Percentiles rank a stretch among this genome's conserved stretches.
Conservation (phyloP, 2,797 vertebrate species). For the Poeciliopsis infans region DNA sequence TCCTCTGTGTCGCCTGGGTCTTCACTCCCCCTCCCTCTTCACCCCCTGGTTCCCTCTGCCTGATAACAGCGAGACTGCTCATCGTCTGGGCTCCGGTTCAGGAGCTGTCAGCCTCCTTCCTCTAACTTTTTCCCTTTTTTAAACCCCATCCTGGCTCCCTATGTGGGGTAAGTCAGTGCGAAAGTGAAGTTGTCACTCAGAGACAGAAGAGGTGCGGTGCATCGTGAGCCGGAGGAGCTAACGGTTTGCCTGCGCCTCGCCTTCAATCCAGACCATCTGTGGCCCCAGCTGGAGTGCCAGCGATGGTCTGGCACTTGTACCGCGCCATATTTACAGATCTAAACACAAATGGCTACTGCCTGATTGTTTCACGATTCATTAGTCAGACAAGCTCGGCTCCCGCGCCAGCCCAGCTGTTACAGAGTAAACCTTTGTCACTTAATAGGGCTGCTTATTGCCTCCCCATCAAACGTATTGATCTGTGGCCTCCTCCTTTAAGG, state of each 20-base stretch:
- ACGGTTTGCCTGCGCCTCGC: constrained; percentile 83
- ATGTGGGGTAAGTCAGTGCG: constrained; percentile 75
- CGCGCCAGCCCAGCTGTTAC: constrained; percentile 99
- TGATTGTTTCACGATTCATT: constrained; percentile 99
- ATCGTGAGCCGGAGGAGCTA: constrained; percentile 77
- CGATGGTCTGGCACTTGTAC: constrained; percentile 99
- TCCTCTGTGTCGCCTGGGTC: constrained; percentile 50
- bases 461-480: constrained; percentile 99
- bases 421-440: constrained; percentile 99
- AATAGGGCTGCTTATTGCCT: constrained; percentile 99
- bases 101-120: constrained; percentile 52
- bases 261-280: constrained; percentile 99
- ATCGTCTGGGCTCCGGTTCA: constrained; percentile 56
- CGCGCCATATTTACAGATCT: constrained; percentile 99
- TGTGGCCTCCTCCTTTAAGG: constrained; percentile 91
- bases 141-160: constrained; percentile 58
- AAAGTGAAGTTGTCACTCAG: constrained; percentile 86
- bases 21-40: background rate
- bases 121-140: constrained; percentile 5
- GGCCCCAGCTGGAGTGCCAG: constrained; percentile 99
- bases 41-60: constrained; percentile 32
- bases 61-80: constrained; percentile 55
- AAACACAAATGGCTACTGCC: constrained; percentile 99
- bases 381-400: constrained; percentile 99
- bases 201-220: constrained; percentile 85